A percentile compares a stretch with the other conserved stretches of the same genome.
Evolutionary conservation across 2,888 invertebrate species (phyloP).

Genomic region (Sympetrum striolatum): DNA sequence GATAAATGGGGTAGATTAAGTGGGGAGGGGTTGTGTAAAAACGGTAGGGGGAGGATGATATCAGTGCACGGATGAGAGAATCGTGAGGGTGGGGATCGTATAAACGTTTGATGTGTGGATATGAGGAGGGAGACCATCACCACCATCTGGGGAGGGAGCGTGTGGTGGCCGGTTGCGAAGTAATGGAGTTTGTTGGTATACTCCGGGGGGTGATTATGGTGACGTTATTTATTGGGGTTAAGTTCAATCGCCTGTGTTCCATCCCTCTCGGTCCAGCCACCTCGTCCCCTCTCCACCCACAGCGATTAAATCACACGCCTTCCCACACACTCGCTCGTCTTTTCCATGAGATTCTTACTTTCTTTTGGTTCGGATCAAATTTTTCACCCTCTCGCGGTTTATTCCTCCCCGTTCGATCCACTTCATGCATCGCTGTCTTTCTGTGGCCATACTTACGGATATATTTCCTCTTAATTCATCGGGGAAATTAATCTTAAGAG

Average conservation of each 20-base stretch:
- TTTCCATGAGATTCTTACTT: not conserved
- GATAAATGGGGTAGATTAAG: not conserved
- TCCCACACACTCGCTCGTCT: not conserved
- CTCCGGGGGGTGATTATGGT: constrained; percentile 44
- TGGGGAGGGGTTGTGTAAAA: not conserved
- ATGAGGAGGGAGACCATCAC: not conserved
- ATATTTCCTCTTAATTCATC: too few relatives aligned
- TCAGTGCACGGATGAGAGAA: not conserved
- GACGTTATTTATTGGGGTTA: constrained; percentile 39
- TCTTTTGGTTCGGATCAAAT: not conserved
- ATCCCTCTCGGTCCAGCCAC: not conserved
- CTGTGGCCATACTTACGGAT: too few relatives aligned
- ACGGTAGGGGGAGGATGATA: not conserved
- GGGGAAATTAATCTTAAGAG: too few relatives aligned
- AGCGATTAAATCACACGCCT: not conserved
- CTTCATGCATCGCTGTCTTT: too few relatives aligned
- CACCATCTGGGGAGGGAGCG: not conserved
- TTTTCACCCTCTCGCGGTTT: not conserved
- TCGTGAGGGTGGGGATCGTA: not conserved
- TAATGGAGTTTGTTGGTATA: constrained; percentile 40
- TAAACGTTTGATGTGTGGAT: constrained; percentile 7
- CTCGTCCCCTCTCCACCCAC: not conserved
- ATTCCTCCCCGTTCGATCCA: too few relatives aligned
- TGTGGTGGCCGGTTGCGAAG: constrained; percentile 37
- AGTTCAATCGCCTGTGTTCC: constrained; percentile 14